These are phyloP conservation scores for Tenodera sinensis DNA, from an alignment of 2,888 invertebrate genomes.

Conservation along the genomic window DNA sequence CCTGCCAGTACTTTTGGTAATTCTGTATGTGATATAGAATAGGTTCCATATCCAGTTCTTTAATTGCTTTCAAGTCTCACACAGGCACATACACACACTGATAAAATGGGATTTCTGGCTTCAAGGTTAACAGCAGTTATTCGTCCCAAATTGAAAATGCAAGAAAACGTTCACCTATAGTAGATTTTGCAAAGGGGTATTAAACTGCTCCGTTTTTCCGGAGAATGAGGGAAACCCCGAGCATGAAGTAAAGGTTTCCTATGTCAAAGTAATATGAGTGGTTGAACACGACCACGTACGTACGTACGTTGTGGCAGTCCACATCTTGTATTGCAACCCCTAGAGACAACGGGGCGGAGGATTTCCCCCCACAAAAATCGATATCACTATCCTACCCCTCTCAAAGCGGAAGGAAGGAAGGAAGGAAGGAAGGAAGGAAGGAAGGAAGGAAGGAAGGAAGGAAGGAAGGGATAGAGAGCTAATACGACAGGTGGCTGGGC, in stretches of 20 bases:
- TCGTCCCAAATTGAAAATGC: too few relatives aligned
- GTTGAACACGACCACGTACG: not conserved
- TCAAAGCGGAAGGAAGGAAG: not conserved
- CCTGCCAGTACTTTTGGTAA: too few relatives aligned
- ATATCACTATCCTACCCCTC: slow-evolving; percentile 10
- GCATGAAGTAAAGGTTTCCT: not conserved
- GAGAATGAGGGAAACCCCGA: not conserved
- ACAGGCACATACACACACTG: too few relatives aligned
- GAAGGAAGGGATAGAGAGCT: not conserved
- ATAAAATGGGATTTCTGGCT: too few relatives aligned
- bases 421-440: not conserved
- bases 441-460: not conserved
- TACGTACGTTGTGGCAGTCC: not conserved
- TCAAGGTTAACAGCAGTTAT: too few relatives aligned
- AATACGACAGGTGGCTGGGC: not conserved
- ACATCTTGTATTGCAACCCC: slow-evolving; percentile 11
- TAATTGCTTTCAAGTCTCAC: too few relatives aligned
- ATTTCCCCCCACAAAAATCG: slow-evolving; percentile 15
- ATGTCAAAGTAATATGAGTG: not conserved
- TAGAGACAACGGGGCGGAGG: slow-evolving; percentile 4
- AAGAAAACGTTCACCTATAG: too few relatives aligned
- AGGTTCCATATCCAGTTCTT: too few relatives aligned
- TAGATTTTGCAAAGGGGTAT: too few relatives aligned
- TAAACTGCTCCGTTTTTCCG: not conserved
- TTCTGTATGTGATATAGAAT: too few relatives aligned